Conservation (phyloP, 2,888 invertebrate species). For the Pheosia tremula region DNA sequence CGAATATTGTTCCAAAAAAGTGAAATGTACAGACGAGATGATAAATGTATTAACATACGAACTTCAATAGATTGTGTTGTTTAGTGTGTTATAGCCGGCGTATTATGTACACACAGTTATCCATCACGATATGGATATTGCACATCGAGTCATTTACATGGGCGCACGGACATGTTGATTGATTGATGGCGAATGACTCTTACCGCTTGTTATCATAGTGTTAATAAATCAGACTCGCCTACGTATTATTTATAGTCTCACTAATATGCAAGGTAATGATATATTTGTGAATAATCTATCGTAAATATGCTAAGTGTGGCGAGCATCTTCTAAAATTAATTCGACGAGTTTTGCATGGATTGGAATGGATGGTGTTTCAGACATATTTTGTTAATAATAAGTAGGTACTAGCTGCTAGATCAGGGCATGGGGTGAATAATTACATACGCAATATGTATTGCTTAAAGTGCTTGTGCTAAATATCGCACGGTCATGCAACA, state of each 20-base stretch:
- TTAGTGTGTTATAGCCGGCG: slow-evolving; percentile 9
- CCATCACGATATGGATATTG: slow-evolving; percentile 39
- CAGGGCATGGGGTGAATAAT: not conserved
- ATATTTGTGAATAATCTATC: not conserved
- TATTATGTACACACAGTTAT: slow-evolving; percentile 14
- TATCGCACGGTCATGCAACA: slow-evolving; percentile 23
- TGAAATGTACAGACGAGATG: too few species aligned
- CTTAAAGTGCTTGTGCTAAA: slow-evolving; percentile 14
- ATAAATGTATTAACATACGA: not conserved
- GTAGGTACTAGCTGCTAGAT: too few species aligned
- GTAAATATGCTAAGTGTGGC: too few species aligned
- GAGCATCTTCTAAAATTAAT: too few species aligned
- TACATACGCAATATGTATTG: not conserved
- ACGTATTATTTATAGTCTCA: slow-evolving; percentile 31
- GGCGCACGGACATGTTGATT: slow-evolving; percentile 52
- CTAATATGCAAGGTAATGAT: slow-evolving; percentile 14
- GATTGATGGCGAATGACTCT: slow-evolving; percentile 55
- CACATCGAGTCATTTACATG: slow-evolving; percentile 51
- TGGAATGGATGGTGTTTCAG: too few species aligned
- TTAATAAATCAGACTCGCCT: slow-evolving; percentile 49
- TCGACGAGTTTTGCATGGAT: too few species aligned
- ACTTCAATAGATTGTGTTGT: not conserved
- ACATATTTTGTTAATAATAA: too few species aligned
- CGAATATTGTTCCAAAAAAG: too few species aligned
- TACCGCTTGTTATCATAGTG: slow-evolving; percentile 50